Evolutionary conservation across 2,888 invertebrate species (phyloP).

Genomic region (Panzeria rudis): DNA sequence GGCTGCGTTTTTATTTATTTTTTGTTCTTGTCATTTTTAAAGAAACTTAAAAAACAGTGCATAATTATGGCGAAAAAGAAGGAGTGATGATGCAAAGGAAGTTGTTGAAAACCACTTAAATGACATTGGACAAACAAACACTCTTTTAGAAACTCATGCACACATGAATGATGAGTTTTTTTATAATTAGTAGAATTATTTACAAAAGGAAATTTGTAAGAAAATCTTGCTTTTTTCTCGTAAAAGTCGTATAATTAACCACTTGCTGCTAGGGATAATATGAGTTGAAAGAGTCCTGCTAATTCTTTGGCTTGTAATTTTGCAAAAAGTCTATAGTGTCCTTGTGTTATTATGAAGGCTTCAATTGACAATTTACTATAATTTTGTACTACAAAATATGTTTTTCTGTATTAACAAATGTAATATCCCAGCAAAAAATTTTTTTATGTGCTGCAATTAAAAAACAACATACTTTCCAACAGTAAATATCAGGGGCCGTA

Average conservation of each 20-base stretch:
- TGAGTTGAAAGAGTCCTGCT: background rate
- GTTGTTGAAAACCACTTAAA: conserved; percentile 59
- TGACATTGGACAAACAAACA: conserved; percentile 46
- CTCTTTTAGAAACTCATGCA: background rate
- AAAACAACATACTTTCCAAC: too few species aligned
- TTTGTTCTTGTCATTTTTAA: background rate
- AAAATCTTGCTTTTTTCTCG: conserved; percentile 8
- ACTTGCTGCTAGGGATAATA: conserved; percentile 15
- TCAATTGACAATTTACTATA: too few species aligned
- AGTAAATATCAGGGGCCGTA: too few species aligned
- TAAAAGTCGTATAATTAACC: conserved; percentile 40
- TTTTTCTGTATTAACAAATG: too few species aligned
- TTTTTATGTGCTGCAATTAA: too few species aligned
- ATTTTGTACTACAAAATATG: too few species aligned
- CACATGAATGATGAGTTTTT: conserved; percentile 13
- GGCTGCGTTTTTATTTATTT: background rate
- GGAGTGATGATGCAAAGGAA: background rate
- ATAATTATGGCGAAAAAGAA: background rate
- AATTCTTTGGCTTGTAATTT: background rate
- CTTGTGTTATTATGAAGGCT: too few species aligned
- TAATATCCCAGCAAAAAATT: too few species aligned
- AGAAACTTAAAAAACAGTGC: conserved; percentile 36
- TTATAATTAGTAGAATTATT: conserved; percentile 23
- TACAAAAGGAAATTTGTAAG: conserved; percentile 15
- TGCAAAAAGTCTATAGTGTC: background rate